Evolutionary conservation across 2,888 invertebrate species (phyloP).

Genomic region (Phaonia tiefii): DNA sequence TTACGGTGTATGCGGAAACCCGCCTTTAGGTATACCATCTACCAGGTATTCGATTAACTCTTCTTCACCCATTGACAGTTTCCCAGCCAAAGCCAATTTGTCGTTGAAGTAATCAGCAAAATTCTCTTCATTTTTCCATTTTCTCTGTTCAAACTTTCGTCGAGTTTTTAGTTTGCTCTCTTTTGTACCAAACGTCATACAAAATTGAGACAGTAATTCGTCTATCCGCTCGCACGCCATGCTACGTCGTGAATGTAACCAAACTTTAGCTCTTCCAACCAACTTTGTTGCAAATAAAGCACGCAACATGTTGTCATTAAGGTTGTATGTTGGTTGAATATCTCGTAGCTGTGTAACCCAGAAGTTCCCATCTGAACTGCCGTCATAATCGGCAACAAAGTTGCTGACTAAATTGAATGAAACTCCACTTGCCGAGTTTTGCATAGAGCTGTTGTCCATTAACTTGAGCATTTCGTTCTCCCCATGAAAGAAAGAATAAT

Average conservation of each 20-base stretch:
- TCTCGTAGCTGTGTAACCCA: slow-evolving; percentile 1
- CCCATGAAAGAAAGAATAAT: no score
- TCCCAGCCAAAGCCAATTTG: slow-evolving; percentile 4
- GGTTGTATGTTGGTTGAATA: not conserved
- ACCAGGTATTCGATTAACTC: slow-evolving; percentile 27
- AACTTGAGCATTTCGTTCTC: no score
- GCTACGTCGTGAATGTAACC: slow-evolving; percentile 13
- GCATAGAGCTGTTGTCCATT: not conserved
- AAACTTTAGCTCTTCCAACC: slow-evolving; percentile 9
- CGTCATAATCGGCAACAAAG: slow-evolving; percentile 16
- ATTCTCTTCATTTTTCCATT: no score
- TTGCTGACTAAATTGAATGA: not conserved
- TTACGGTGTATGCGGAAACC: no score
- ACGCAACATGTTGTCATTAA: not conserved
- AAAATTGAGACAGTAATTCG: no score
- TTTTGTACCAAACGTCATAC: not conserved
- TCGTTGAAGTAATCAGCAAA: no score
- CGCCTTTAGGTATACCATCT: slow-evolving; percentile 18
- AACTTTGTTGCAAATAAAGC: not conserved
- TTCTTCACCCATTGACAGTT: slow-evolving; percentile 21
- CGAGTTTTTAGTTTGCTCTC: not conserved
- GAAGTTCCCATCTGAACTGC: not conserved
- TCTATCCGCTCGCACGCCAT: no score
- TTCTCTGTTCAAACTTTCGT: not conserved
- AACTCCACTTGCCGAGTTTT: not conserved